Conservation (phyloP, 1,140 invertebrate species). For the Lepidurus packardi region DNA sequence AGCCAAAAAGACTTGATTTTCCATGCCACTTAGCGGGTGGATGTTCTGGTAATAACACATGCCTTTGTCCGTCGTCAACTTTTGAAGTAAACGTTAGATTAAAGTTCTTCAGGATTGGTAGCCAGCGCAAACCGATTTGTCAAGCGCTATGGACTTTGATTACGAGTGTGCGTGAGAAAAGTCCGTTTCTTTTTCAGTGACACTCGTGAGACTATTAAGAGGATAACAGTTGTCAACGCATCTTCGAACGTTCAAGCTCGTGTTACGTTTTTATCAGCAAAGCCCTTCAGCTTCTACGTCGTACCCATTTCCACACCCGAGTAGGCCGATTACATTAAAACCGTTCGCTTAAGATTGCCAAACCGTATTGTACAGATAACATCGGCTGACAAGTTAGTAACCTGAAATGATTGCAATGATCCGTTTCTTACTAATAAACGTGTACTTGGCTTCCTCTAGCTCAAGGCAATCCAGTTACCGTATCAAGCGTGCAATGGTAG, state of each 20-base stretch:
- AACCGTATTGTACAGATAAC: no score
- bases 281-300: background rate
- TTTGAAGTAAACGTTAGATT: no score
- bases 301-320: background rate
- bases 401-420: background rate
- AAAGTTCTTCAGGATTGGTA: no score
- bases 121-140: no score
- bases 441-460: background rate
- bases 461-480: background rate
- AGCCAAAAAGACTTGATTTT: no score
- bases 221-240: background rate
- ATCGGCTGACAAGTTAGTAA: no score
- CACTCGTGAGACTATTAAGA: background rate
- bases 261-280: conserved; percentile 5
- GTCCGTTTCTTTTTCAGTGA: background rate
- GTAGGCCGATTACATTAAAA: background rate
- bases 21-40: no score
- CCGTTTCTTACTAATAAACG: background rate
- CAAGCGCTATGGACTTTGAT: background rate
- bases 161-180: background rate
- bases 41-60: no score
- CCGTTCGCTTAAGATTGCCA: no score
- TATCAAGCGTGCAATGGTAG: background rate
- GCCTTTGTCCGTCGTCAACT: no score
- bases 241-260: background rate